A percentile compares a stretch with the other conserved stretches of the same genome.
These are phyloP conservation scores for Anser brachyrhynchus DNA, from an alignment of 2,113 vertebrate genomes.

Conservation along the genomic window DNA sequence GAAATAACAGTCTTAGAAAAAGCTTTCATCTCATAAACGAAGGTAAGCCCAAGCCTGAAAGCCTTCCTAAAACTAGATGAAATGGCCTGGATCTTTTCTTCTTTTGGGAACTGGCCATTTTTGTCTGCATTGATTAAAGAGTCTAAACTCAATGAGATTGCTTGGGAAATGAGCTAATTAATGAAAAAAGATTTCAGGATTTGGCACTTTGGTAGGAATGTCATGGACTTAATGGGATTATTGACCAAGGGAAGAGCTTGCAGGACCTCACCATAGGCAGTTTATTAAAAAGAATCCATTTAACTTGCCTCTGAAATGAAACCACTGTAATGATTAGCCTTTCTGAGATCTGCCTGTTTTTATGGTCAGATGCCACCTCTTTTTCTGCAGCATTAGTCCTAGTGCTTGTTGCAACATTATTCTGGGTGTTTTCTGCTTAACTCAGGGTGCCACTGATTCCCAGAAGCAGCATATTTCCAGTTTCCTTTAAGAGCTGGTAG, in stretches of 20 bases:
- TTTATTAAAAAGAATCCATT: constrained; percentile 2
- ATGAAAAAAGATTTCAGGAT: constrained; percentile 1
- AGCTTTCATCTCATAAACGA: background rate
- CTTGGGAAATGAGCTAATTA: constrained; percentile 30
- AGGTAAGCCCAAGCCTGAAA: background rate
- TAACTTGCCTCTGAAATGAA: constrained; percentile 1
- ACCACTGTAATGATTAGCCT: background rate
- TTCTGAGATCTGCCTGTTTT: background rate
- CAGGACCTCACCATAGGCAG: background rate
- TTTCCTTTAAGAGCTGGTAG: background rate
- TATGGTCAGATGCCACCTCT: background rate
- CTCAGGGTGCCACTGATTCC: background rate
- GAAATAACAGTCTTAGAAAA: background rate
- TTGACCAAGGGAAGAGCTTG: background rate
- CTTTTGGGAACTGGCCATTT: background rate
- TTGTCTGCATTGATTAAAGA: background rate
- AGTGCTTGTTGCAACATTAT: background rate
- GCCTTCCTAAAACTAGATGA: background rate
- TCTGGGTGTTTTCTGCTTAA: background rate
- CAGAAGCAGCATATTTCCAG: background rate
- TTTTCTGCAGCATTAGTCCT: background rate
- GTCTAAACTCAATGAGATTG: background rate
- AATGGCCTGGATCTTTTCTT: background rate
- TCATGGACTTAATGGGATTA: constrained; percentile 4
- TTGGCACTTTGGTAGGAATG: constrained; percentile 9